These are phyloP conservation scores for Tetropium fuscum DNA, from an alignment of 2,888 invertebrate genomes.

Conservation along the genomic window DNA sequence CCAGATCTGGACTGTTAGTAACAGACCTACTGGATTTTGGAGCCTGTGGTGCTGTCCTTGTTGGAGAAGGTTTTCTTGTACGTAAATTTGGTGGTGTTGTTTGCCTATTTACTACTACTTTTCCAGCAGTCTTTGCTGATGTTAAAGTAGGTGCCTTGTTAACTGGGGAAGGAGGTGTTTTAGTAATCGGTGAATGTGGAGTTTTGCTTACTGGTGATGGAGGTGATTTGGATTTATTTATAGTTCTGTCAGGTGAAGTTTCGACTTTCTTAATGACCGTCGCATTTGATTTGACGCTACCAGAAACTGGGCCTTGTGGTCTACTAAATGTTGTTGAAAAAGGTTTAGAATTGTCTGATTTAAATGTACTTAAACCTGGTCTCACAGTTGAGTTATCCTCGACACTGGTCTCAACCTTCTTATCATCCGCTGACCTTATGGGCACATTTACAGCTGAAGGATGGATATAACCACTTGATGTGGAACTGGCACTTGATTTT, in stretches of 20 bases:
- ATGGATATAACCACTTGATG: constrained; percentile 80
- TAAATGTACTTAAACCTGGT: constrained; percentile 54
- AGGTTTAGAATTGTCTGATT: constrained; percentile 49
- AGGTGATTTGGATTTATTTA: constrained; percentile 36
- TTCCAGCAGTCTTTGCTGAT: constrained; percentile 37
- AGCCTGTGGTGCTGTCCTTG: constrained; percentile 47
- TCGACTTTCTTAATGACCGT: constrained; percentile 38
- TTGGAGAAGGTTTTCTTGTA: constrained; percentile 61
- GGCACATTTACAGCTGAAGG: constrained; percentile 80
- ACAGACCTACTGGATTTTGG: constrained; percentile 55
- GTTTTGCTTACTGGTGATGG: constrained; percentile 43
- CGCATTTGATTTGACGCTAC: constrained; percentile 34
- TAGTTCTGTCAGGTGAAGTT: constrained; percentile 42
- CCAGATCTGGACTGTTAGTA: constrained; percentile 78
- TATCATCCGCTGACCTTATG: constrained; percentile 47
- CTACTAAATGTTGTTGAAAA: constrained; percentile 49
- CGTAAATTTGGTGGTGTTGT: constrained; percentile 68
- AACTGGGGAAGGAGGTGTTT: constrained; percentile 46
- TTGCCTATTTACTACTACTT: constrained; percentile 50
- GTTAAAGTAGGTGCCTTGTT: constrained; percentile 36
- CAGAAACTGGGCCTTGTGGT: constrained; percentile 48
- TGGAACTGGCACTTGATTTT: constrained; percentile 68
- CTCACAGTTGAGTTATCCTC: constrained; percentile 35
- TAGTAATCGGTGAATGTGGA: constrained; percentile 41
- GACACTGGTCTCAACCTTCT: constrained; percentile 26